Evolutionary conservation across 2,797 vertebrate species (phyloP).

Genomic region (Coregonus ussuriensis): DNA sequence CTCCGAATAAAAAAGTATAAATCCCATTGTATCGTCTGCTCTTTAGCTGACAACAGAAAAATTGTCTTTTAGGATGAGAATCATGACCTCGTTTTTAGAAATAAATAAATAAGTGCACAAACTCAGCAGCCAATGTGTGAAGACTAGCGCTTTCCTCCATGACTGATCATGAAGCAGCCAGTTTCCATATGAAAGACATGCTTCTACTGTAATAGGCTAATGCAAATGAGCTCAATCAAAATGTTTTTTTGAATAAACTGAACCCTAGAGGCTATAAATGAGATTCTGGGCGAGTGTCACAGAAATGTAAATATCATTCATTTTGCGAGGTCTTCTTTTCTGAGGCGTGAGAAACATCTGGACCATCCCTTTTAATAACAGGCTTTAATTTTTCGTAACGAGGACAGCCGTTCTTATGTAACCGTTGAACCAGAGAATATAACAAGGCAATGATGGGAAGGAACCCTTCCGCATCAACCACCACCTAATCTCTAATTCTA

Average conservation of each 20-base stretch:
- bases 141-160: neutral
- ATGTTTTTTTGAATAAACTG: neutral
- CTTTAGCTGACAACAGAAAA: neutral
- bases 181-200: no score
- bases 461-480: constrained; percentile 3
- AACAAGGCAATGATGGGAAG: neutral
- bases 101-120: constrained; percentile 30
- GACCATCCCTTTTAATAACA: constrained; percentile 4
- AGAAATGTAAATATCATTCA: neutral
- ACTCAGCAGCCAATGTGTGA: no score
- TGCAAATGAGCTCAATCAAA: neutral
- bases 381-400: constrained; percentile 7
- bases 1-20: neutral
- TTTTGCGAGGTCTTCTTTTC: no score
- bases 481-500: neutral
- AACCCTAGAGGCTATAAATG: no score
- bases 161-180: no score
- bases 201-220: no score
- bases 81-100: constrained; percentile 31
- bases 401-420: constrained; percentile 36
- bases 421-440: constrained; percentile 10
- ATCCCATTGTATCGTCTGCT: neutral
- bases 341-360: constrained; percentile 1
- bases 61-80: constrained; percentile 1
- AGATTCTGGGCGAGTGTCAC: no score